Conservation (phyloP, 2,113 vertebrate genomes). For the Phocoena sinus region DNA sequence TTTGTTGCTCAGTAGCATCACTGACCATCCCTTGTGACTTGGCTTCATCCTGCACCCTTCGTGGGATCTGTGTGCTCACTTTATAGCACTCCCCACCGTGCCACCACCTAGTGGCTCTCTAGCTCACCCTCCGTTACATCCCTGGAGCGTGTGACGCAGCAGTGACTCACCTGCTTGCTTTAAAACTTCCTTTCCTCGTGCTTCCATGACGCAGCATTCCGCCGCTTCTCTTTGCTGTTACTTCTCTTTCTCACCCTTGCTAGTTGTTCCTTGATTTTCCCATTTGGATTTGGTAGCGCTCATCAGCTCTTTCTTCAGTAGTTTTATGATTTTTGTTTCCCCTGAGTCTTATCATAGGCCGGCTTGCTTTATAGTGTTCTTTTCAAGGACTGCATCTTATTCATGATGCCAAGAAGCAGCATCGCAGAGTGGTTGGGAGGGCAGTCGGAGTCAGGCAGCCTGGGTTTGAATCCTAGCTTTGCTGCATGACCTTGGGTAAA, state of each 20-base stretch:
- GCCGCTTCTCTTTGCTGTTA: neutral
- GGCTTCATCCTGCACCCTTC: neutral
- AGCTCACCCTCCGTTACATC: neutral
- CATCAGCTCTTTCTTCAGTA: neutral
- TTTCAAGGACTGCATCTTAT: neutral
- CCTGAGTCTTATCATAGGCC: neutral
- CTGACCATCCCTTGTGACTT: neutral
- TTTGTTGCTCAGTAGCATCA: neutral
- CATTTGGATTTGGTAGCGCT: neutral
- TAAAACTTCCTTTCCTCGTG: neutral
- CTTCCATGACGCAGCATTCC: neutral
- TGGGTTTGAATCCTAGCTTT: neutral
- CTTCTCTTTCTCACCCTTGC: neutral
- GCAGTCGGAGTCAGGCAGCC: neutral
- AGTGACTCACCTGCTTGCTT: neutral
- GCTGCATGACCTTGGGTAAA: neutral
- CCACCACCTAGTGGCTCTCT: neutral
- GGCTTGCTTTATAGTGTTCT: neutral
- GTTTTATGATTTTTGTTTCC: neutral
- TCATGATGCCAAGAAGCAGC: neutral
- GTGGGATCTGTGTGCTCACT: neutral
- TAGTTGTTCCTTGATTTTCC: neutral
- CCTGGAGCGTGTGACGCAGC: neutral
- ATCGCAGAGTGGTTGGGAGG: neutral
- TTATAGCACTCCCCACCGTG: accelerated